Base-by-base conservation (phyloP, 2,888 invertebrate genomes). In the Phorcus lineatus region DNA sequence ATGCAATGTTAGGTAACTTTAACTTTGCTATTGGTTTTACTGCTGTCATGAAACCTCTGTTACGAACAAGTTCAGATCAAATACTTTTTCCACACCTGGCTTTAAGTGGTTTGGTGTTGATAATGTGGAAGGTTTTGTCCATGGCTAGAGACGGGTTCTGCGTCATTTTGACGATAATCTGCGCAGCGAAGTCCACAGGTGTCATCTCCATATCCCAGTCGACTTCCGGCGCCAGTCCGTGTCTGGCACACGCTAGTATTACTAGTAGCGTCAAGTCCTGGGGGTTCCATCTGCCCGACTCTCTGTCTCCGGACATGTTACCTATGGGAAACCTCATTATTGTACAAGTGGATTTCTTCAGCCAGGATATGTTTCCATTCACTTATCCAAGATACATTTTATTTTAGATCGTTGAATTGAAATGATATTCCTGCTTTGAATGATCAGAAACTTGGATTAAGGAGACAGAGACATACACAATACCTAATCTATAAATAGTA, bases 191-290 rank as follows among this genome's bases (percentile, higher is more conserved):
- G 86, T 93, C 92, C 1, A 93, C 93, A 0, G 93, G 93, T 0
- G 93, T 94, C 90, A 94, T 89, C 84, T 93, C 93, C 87, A 93
- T 88, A 11, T 86, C 79, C 92, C 93, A 92, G 83, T 90, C 88
- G 0, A 91, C 86, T 78, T 91, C 89, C 17, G 93, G 93, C 2
- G 93, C 92, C 53, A 87, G 55, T 4, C 90, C 90, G 22, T 87
- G 83, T 75, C 84, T 78, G 31, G 90, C 83, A 82, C 91, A 92
- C 9, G 91, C 90, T 82, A 92, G 88, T 17, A 94, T 85, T 79
- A 93, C 84, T 66, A 93, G 85, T 81, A 93, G 88, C 13, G 91
- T 93, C 85, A 93, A 93, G 86, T 93, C 93, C 77, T 91, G 91
- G 3, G 91, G 89, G 84, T 93, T 93, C 93, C 93, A 94, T 75